Evolutionary conservation across 2,113 vertebrate genomes (phyloP).

Genomic region (Charadrius vociferus): DNA sequence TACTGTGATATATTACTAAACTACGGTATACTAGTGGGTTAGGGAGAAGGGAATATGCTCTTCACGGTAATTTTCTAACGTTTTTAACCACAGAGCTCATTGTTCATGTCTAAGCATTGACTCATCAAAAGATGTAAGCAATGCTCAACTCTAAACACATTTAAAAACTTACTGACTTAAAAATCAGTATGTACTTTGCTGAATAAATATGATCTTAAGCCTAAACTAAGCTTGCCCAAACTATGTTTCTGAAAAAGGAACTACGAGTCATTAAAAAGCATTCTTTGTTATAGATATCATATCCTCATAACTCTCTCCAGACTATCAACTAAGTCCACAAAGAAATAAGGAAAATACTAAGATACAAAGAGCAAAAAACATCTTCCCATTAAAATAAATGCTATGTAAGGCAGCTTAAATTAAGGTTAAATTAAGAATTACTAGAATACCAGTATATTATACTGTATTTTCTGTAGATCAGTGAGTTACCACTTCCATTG

Average conservation of each 20-base stretch:
- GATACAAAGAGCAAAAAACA: background rate
- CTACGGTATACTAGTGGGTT: background rate
- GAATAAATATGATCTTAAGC: background rate
- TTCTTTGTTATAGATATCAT: background rate
- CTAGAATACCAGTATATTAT: background rate
- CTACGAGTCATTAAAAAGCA: background rate
- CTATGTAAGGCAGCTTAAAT: background rate
- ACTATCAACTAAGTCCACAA: background rate
- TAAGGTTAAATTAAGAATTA: background rate
- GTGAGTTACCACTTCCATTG: background rate
- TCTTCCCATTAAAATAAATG: background rate
- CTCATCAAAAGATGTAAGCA: background rate
- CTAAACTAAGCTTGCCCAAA: background rate
- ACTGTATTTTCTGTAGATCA: background rate
- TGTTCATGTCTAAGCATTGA: background rate
- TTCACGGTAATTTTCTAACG: background rate
- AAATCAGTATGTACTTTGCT: background rate
- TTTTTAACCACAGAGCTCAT: background rate
- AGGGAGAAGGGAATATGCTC: background rate
- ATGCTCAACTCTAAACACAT: background rate
- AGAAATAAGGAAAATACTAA: background rate
- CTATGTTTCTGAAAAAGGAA: background rate
- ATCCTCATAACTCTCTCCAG: background rate
- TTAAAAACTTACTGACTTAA: background rate
- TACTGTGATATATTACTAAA: background rate